phyloP scores from a whole-genome alignment of 2,797 vertebrate species.

The Microchirus variegatus region DNA sequence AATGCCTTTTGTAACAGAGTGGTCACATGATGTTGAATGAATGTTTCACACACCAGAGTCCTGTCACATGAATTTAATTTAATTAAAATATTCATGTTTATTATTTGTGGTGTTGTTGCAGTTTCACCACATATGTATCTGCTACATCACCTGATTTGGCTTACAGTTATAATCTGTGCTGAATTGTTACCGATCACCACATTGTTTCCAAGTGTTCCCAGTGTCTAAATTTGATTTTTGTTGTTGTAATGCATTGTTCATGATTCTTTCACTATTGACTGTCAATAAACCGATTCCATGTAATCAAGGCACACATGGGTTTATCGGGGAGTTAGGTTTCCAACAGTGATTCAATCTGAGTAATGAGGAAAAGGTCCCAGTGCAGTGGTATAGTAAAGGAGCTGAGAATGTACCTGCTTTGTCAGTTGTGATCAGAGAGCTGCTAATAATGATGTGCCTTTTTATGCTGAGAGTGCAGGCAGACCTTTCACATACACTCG shows the following conservation, averaged over 20 bases:
- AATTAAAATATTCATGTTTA: too few species aligned
- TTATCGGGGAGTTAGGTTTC: too few species aligned
- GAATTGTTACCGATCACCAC: not conserved
- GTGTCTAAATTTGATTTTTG: not conserved
- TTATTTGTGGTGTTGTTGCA: too few species aligned
- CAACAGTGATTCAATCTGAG: too few species aligned
- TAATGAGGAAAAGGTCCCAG: not conserved
- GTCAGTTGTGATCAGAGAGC: conserved; percentile 5
- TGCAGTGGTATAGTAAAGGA: not conserved
- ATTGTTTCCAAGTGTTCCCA: not conserved
- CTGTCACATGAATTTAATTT: too few species aligned
- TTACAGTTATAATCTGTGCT: not conserved
- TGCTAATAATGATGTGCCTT: conserved; percentile 2
- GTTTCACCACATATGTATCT: too few species aligned
- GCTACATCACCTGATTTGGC: not conserved
- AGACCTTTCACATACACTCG: not conserved
- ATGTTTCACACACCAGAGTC: too few species aligned
- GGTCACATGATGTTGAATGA: too few species aligned
- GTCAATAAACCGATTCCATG: too few species aligned
- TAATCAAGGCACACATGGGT: too few species aligned
- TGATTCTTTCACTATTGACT: not conserved
- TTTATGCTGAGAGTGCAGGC: conserved; percentile 26
- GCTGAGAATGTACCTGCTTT: not conserved
- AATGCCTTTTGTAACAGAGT: too few species aligned
- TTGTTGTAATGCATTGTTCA: not conserved